phyloP scores from a whole-genome alignment of 2,888 invertebrate genomes.

The Meloe dianella region DNA sequence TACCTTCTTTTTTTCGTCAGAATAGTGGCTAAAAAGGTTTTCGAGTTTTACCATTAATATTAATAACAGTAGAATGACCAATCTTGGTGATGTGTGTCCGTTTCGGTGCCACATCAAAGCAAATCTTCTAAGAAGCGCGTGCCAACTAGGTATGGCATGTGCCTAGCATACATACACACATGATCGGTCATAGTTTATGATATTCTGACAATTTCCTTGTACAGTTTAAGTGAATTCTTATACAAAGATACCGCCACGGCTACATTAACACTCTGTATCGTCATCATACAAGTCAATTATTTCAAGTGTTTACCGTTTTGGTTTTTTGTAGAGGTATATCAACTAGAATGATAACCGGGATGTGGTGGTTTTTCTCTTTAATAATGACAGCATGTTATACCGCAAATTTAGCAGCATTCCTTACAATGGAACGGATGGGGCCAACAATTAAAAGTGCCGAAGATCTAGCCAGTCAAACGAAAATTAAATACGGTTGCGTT shows the following conservation, averaged over 20 bases:
- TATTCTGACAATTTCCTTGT: constrained; percentile 51
- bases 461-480: constrained; percentile 91
- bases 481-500: constrained; percentile 96
- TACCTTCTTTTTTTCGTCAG: not conserved
- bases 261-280: not conserved
- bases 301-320: no score
- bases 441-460: constrained; percentile 90
- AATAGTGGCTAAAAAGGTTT: constrained; percentile 20
- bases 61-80: constrained; percentile 34
- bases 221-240: constrained; percentile 37
- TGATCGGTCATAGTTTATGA: constrained; percentile 52
- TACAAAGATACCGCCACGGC: constrained; percentile 41
- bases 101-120: constrained; percentile 41
- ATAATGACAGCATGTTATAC: constrained; percentile 94
- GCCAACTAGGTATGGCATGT: constrained; percentile 51
- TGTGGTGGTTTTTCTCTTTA: constrained; percentile 94
- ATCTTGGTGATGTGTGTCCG: constrained; percentile 39
- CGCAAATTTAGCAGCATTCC: constrained; percentile 91
- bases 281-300: constrained; percentile 6
- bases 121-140: constrained; percentile 52
- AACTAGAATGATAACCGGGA: constrained; percentile 84
- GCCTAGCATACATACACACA: constrained; percentile 38
- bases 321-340: constrained; percentile 74
- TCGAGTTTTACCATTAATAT: constrained; percentile 36
- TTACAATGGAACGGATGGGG: constrained; percentile 89